Evolutionary conservation across 2,888 invertebrate species (phyloP).

Genomic region (Nephrotoma appendiculata): DNA sequence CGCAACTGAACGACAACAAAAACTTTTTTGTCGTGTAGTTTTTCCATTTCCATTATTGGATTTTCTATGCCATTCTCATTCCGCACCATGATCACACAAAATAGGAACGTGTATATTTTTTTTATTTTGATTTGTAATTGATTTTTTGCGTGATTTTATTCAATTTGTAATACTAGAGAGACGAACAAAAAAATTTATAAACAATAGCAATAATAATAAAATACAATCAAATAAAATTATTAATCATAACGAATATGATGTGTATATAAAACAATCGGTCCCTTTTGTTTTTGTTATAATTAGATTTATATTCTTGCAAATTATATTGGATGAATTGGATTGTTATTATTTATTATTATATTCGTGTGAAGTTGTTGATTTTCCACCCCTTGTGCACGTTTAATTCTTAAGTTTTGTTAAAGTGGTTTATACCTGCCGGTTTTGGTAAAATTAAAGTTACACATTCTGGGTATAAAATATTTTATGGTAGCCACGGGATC

Average conservation of each 20-base stretch:
- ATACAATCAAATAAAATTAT: background rate
- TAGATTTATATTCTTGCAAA: background rate
- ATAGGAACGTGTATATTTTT: background rate
- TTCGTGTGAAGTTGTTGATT: background rate
- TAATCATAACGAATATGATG: background rate
- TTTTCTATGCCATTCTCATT: background rate
- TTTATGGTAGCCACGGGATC: too few relatives aligned
- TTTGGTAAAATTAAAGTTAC: too few relatives aligned
- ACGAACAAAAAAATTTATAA: background rate
- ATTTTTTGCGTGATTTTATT: background rate
- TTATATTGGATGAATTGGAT: background rate
- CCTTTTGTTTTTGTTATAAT: background rate
- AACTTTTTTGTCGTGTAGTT: background rate
- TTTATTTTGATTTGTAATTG: background rate
- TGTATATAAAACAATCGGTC: background rate
- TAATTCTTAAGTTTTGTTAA: background rate
- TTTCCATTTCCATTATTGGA: background rate
- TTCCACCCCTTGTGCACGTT: background rate
- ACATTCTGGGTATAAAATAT: too few relatives aligned
- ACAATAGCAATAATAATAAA: background rate
- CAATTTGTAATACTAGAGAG: background rate
- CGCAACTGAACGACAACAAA: background rate
- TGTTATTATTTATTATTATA: background rate
- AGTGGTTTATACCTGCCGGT: background rate
- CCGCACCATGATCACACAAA: background rate